Evolutionary conservation across 1,140 invertebrate genomes (phyloP), one percentile per base, ranked within the genome.

Genomic region (Drosophila equinoxialis): DNA sequence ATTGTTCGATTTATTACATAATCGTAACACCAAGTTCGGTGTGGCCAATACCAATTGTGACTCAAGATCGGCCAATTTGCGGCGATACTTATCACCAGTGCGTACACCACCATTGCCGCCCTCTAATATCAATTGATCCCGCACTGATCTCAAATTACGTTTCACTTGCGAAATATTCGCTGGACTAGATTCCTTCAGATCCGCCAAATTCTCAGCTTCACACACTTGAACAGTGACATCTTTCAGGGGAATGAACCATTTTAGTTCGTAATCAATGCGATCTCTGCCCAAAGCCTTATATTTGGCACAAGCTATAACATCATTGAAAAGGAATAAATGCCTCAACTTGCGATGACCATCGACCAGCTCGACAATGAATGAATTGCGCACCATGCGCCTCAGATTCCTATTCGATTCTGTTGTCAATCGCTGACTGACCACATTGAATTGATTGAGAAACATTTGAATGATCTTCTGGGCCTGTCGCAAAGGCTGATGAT

Each of bases 231-330:
- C 77, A n/a, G 72, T 64, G 7, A 92, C 83, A 81, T 98, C 96
- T 69, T 95, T 94, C 8, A 98, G 93, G 1, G 97, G 95, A 72
- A 98, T 96, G 91, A 96, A 96, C 97, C 97, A 98, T 90, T 98
- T 98, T 51, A 98, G 93, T 92, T 98, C 97, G 91, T 98, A 98
- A 30, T 96, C 97, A 85, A 97, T 97, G 92, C 97, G 97, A 91
- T 98, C 96, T 35, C 96, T 93, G 0, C 96, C 96, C 35, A 96
- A 94, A 1, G 96, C 94, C 95, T 98, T 98, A 90, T 98, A 98
- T 93, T 98, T 99, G 59, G 98, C 97, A 93, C 98, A 98, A 20
- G 98, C 96, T 74, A 99, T 96, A 66, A 98, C 96, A 92, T 99
- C 98, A 91, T 98, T 98, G 91, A 98, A 98, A 26, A 99, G 94